phyloP scores from a whole-genome alignment of 1,140 invertebrate species.

The Galleria mellonella region DNA sequence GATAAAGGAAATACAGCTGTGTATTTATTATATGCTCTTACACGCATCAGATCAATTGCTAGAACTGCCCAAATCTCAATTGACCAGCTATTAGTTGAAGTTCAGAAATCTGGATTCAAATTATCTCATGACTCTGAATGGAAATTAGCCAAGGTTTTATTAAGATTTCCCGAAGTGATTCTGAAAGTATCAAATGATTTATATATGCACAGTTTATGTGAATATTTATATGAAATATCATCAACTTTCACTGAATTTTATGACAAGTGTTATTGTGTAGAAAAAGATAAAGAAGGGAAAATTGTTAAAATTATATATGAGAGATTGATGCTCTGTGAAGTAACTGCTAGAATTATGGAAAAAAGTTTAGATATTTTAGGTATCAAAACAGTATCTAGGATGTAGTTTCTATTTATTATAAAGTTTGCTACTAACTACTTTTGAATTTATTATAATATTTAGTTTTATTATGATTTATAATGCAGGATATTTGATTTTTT shows the following conservation, averaged over 20 bases:
- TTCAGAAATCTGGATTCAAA: slow-evolving; percentile 76
- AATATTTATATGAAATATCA: slow-evolving; percentile 97
- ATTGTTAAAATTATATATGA: slow-evolving; percentile 90
- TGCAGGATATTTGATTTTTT: neutral
- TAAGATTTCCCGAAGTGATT: slow-evolving; percentile 93
- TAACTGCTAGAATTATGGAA: slow-evolving; percentile 90
- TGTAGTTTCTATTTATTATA: slow-evolving; percentile 76
- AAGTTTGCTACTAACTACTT: neutral
- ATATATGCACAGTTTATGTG: slow-evolving; percentile 92
- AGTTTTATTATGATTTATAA: neutral
- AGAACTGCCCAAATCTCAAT: slow-evolving; percentile 81
- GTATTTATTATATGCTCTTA: slow-evolving; percentile 96
- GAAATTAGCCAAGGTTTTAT: slow-evolving; percentile 92
- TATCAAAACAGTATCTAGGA: slow-evolving; percentile 92
- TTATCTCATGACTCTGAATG: slow-evolving; percentile 95
- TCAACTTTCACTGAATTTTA: slow-evolving; percentile 97
- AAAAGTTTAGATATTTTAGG: slow-evolving; percentile 94
- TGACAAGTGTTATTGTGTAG: slow-evolving; percentile 97
- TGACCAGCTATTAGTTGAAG: slow-evolving; percentile 73
- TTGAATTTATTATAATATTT: slow-evolving; percentile 8
- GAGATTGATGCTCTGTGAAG: slow-evolving; percentile 94
- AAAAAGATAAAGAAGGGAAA: slow-evolving; percentile 87
- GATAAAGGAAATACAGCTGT: slow-evolving; percentile 99
- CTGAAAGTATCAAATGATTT: slow-evolving; percentile 89
- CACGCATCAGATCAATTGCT: slow-evolving; percentile 94